Evolutionary conservation across 2,113 vertebrate genomes (phyloP), one percentile per base, ranked within the genome.

Genomic region (Psittacara wagleri): DNA sequence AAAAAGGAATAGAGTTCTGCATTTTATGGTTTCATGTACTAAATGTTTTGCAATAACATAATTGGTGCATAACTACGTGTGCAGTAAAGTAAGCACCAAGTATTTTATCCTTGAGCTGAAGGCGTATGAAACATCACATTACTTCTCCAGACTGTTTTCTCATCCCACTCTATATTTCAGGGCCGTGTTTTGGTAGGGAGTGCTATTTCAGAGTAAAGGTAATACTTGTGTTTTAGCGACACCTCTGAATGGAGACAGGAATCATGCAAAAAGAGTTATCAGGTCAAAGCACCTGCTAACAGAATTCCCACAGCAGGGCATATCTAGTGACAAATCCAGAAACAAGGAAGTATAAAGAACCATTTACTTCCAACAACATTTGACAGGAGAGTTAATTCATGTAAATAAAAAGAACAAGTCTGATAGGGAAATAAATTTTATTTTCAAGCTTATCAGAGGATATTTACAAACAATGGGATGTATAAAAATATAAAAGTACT

Each of bases 401-500:
- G 13, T 84, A 88, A 96, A 93, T 87, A 86, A 83, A 94, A 95
- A 90, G 18, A 83, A 97, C 78, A 3, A 92, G 73, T 82, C 49
- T 97, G 90, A 96, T 98, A 98, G 95, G 97, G 98, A 98, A 98
- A 98, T 98, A 98, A 96, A 97, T 96, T 98, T 98, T 98, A 98
- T 98, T 98, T 98, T 97, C 94, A 97, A 97, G 97, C 95, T 97
- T 98, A 86, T 95, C 96, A 95, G 86, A 97, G 87, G 94, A 85
- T 98, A 98, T 98, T 98, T 98, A 98, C 98, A 98, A 98, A 98
- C 95, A 97, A 92, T 55, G 84, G 97, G 92, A 92, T 96, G 95
- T 98, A 98, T 97, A 98, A 98, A 98, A 98, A 98, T 98, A 98
- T 97, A 98, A 98, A 98, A 97, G 97, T 97, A 98, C 93, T 97